These are phyloP conservation scores for Vulpes ferrilata DNA, from an alignment of 2,113 vertebrate genomes.

Conservation along the genomic window DNA sequence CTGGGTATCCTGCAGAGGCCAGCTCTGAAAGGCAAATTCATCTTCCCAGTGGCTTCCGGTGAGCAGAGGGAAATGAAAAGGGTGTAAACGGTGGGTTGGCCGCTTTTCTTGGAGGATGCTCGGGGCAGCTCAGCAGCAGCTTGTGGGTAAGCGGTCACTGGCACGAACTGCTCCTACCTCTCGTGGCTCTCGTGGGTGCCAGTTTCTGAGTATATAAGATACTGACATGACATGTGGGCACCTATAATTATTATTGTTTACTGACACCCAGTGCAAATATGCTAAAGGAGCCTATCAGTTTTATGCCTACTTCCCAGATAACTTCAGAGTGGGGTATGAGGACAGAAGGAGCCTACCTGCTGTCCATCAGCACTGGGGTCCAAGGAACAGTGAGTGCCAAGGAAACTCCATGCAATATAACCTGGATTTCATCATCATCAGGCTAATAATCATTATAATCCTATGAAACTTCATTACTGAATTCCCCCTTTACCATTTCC, in stretches of 20 bases:
- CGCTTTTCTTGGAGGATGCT: not conserved
- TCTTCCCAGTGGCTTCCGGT: conserved; percentile 18
- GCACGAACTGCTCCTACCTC: not conserved
- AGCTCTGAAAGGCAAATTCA: conserved; percentile 50
- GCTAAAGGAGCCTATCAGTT: no score
- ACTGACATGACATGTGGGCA: not conserved
- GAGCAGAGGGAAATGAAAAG: not conserved
- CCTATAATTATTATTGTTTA: not conserved
- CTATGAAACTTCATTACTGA: conserved; percentile 74
- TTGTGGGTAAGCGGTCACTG: not conserved
- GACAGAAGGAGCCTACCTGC: not conserved
- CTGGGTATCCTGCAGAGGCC: not conserved
- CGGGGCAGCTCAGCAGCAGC: not conserved
- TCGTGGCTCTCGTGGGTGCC: not conserved
- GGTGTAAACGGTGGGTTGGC: not conserved
- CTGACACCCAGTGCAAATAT: not conserved
- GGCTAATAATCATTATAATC: conserved; percentile 72
- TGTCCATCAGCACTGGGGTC: not conserved
- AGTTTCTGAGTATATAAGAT: not conserved
- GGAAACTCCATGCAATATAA: not conserved
- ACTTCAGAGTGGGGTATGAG: not conserved
- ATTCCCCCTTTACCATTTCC: conserved; percentile 72
- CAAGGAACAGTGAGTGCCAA: not conserved
- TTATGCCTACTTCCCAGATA: not conserved
- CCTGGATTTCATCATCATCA: conserved; percentile 46